Percentiles rank a stretch among this genome's conserved stretches.
phyloP scores from a whole-genome alignment of 2,888 invertebrate species.

The Melinopterus prodromus region DNA sequence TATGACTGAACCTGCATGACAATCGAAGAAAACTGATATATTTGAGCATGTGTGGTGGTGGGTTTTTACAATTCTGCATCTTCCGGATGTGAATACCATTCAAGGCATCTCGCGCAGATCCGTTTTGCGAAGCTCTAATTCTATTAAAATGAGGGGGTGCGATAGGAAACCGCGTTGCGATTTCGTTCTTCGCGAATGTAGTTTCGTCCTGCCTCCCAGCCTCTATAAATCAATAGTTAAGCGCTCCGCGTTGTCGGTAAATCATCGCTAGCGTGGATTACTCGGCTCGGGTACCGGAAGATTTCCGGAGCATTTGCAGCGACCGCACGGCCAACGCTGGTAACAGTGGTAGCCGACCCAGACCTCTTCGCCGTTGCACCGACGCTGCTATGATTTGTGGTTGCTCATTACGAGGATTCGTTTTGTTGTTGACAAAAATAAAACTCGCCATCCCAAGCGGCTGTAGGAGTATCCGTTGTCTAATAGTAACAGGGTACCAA shows the following conservation, averaged over 20 bases:
- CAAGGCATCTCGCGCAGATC: too few relatives aligned
- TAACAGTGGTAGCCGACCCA: not conserved
- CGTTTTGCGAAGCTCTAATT: not conserved
- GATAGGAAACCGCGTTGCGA: not conserved
- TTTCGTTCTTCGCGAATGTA: not conserved
- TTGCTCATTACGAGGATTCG: conserved; percentile 9
- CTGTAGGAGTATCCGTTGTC: too few relatives aligned
- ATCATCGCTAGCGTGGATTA: conserved; percentile 16
- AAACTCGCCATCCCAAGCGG: not conserved
- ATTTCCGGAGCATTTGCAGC: conserved; percentile 10
- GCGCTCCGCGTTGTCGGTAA: conserved; percentile 14
- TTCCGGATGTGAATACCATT: too few relatives aligned
- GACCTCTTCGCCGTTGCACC: not conserved
- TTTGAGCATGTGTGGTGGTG: too few relatives aligned
- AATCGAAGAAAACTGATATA: too few relatives aligned
- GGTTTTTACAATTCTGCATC: too few relatives aligned
- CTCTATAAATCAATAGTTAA: conserved; percentile 17
- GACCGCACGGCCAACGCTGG: conserved; percentile 5
- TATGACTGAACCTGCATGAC: too few relatives aligned
- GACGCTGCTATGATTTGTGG: conserved; percentile 11
- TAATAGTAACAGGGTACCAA: too few relatives aligned
- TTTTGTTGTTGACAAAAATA: not conserved
- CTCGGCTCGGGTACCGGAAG: conserved; percentile 8
- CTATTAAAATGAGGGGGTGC: not conserved
- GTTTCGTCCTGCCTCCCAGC: not conserved